Percentiles rank a stretch among this genome's conserved stretches.
phyloP scores from a whole-genome alignment of 2,888 invertebrate genomes.

The Coenonympha arcania region DNA sequence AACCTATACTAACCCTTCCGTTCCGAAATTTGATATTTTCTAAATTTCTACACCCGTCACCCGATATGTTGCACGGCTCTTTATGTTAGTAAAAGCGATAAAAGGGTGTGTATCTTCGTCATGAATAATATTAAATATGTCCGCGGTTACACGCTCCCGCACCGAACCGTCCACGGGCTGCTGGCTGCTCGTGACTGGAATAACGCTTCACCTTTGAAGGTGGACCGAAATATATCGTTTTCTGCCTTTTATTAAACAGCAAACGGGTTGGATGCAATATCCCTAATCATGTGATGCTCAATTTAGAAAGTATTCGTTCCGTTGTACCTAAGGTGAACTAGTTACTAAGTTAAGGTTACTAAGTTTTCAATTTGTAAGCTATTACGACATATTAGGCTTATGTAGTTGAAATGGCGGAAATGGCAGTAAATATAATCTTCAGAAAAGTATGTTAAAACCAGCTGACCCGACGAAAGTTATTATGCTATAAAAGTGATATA shows the following conservation, averaged over 20 bases:
- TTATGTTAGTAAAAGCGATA: slow-evolving; percentile 22
- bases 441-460: too few relatives aligned
- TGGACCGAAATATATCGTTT: neutral
- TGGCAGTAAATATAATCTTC: too few relatives aligned
- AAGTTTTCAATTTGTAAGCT: too few relatives aligned
- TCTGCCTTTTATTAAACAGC: neutral
- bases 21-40: too few relatives aligned
- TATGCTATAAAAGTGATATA: too few relatives aligned
- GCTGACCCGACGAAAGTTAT: too few relatives aligned
- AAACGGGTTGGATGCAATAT: neutral
- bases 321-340: too few relatives aligned
- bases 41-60: slow-evolving; percentile 1
- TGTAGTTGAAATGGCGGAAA: too few relatives aligned
- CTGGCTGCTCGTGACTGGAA: slow-evolving; percentile 4
- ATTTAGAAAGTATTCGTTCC: too few relatives aligned
- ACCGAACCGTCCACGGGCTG: neutral
- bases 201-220: neutral
- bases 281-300: neutral
- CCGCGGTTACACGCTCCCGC: neutral
- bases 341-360: too few relatives aligned
- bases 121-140: slow-evolving; percentile 16
- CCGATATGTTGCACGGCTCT: slow-evolving; percentile 15
- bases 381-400: too few relatives aligned
- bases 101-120: slow-evolving; percentile 17
- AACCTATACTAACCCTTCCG: too few relatives aligned